Base-by-base conservation (phyloP, 2,113 vertebrate genomes). In the Monopterus albus region DNA sequence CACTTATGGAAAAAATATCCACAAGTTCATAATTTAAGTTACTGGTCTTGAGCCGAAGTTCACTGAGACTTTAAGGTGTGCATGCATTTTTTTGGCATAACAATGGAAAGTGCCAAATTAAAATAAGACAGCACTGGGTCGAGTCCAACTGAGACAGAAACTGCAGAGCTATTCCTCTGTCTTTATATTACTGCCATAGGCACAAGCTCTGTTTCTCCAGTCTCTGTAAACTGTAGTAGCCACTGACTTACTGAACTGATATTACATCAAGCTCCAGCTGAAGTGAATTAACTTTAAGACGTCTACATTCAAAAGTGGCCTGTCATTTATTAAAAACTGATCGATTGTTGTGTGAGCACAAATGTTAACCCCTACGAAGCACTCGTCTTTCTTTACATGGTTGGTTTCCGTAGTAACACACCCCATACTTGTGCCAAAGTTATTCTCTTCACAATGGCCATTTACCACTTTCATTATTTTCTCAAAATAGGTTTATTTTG, bases 381-480 rank as follows among this genome's bases (percentile, higher is more conserved):
- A 3, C 29, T 57, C 0, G 35, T 55, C 53, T 65, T 58, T 55
- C 53, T 65, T 58, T 26, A 74, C 21, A 36, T 29, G 45, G 63
- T 9, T 12, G 33, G 72, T 83, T 84, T 78, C 83, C 46, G 11
- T 67, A 55, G 75, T 72, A 75, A 85, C 87, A 43, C 12, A 38
- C 3, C 20, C 28, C 28, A 12, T 1, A 10, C 18, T 23, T 49
- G 8, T 46, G 63, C 62, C 70, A 1, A 63, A 65, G 53, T 33
- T 1, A 23, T 67, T 64, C 43, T 76, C 63, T 57, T 7, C 29
- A 59, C 28, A 40, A 15, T 0, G 5, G 39, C 21, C 12, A 14
- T 38, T 75, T 66, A 64, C 25, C 17, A 33, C 59, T 31, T 50
- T 13, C 1, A 43, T 60, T 62, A 69, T 36, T 60, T 29, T 50